A percentile compares a stretch with the other conserved stretches of the same genome.
Evolutionary conservation across 2,113 vertebrate species (phyloP).

Genomic region (Sitta europaea): DNA sequence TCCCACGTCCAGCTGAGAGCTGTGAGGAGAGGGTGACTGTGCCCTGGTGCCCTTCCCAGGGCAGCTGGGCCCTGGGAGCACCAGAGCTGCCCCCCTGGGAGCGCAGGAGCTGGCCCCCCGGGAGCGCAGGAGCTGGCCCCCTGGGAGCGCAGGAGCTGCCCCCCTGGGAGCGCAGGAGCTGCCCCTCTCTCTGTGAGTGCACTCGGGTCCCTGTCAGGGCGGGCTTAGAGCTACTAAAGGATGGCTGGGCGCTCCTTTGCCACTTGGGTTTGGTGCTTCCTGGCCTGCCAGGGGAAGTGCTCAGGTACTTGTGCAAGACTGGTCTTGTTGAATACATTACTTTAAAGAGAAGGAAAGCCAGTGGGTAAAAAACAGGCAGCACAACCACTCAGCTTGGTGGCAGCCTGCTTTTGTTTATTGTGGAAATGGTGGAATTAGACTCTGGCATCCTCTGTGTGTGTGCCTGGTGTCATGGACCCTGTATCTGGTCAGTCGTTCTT

Average conservation of each 20-base stretch:
- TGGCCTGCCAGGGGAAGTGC: background rate
- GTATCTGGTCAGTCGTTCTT: background rate
- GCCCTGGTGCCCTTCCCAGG: background rate
- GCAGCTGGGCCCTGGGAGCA: too few relatives aligned
- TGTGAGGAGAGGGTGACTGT: background rate
- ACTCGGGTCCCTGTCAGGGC: accelerated
- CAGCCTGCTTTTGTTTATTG: background rate
- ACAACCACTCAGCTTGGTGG: background rate
- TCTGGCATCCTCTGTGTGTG: too few relatives aligned
- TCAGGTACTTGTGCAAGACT: background rate
- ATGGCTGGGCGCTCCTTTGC: background rate
- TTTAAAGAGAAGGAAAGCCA: background rate
- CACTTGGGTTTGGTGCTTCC: background rate
- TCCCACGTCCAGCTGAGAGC: background rate
- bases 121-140: too few relatives aligned
- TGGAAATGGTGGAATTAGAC: background rate
- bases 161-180: too few relatives aligned
- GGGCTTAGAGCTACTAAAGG: background rate
- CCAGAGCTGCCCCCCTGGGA: too few relatives aligned
- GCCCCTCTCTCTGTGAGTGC: background rate
- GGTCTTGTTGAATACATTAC: accelerated
- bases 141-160: too few relatives aligned
- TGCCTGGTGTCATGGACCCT: background rate
- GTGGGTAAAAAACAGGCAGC: background rate
- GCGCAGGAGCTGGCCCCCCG: too few relatives aligned